Evolutionary conservation across 1,140 invertebrate genomes (phyloP).

Genomic region (Sinonovacula constricta): DNA sequence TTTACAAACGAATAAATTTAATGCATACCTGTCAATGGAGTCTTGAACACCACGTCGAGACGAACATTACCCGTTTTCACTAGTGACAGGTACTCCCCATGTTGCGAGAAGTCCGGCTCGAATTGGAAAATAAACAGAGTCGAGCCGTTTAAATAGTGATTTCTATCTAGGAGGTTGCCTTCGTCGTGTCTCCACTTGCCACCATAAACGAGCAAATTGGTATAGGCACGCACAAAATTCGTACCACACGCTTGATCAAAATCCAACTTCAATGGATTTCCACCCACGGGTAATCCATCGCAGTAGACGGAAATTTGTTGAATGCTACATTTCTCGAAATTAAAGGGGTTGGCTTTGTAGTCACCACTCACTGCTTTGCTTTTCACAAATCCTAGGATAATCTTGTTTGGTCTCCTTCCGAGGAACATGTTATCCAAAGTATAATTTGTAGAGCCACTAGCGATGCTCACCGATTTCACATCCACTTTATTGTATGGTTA

Average conservation of each 20-base stretch:
- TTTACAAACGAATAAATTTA: background rate
- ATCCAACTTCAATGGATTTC: constrained; percentile 33
- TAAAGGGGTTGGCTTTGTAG: constrained; percentile 24
- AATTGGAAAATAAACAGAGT: constrained; percentile 13
- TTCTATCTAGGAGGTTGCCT: constrained; percentile 3
- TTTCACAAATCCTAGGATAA: constrained; percentile 28
- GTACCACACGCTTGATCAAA: background rate
- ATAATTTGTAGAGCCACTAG: constrained; percentile 14
- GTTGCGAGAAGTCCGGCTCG: constrained; percentile 20
- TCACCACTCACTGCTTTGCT: constrained; percentile 21
- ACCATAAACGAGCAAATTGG: background rate
- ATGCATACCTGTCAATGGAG: background rate
- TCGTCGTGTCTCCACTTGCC: constrained; percentile 21
- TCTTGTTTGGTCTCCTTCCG: constrained; percentile 17
- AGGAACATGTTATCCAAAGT: constrained; percentile 26
- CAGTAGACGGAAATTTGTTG: constrained; percentile 23
- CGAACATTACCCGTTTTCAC: constrained; percentile 23
- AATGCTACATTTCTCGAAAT: constrained; percentile 25
- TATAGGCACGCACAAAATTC: constrained; percentile 1
- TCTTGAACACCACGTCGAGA: constrained; percentile 18
- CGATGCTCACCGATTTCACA: constrained; percentile 18
- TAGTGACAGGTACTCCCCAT: constrained; percentile 29
- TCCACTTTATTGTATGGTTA: constrained; percentile 25
- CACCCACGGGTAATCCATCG: constrained; percentile 10
- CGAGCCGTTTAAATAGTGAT: constrained; percentile 3